Evolutionary conservation across 1,140 invertebrate species (phyloP).

Genomic region (Aporrectodea caliginosa): DNA sequence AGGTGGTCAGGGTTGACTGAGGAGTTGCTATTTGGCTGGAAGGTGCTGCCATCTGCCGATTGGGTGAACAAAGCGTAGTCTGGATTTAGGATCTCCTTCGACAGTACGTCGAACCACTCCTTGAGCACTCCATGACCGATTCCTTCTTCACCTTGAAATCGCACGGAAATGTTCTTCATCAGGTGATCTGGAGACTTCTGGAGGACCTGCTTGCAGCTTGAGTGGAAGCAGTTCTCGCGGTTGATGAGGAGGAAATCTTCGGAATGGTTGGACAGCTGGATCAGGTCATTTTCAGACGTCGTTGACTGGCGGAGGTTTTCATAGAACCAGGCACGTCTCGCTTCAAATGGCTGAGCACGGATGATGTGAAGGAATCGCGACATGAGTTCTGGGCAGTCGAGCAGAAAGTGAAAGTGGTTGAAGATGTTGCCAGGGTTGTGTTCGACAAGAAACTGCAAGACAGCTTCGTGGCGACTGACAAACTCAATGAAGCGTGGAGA

Average conservation of each 20-base stretch:
- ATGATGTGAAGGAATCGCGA: constrained; percentile 45
- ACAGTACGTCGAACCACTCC: constrained; percentile 91
- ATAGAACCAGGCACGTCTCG: constrained; percentile 46
- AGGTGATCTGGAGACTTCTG: constrained; percentile 70
- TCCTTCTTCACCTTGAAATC: constrained; percentile 91
- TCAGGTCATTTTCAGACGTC: constrained; percentile 27
- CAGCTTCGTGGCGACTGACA: constrained; percentile 39
- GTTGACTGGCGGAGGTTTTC: constrained; percentile 38
- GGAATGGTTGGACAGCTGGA: constrained; percentile 34
- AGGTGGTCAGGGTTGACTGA: constrained; percentile 80
- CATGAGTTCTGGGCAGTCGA: constrained; percentile 47
- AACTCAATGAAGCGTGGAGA: constrained; percentile 43
- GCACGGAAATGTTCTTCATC: constrained; percentile 86
- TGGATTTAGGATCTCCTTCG: constrained; percentile 90
- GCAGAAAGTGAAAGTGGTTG: constrained; percentile 49
- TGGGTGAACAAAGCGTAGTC: constrained; percentile 91
- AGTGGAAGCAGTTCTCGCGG: constrained; percentile 43
- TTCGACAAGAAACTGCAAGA: constrained; percentile 40
- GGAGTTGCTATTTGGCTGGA: constrained; percentile 52
- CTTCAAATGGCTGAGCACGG: constrained; percentile 45
- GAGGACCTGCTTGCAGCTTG: constrained; percentile 45
- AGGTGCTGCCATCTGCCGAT: constrained; percentile 67
- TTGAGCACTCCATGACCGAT: constrained; percentile 88
- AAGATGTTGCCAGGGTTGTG: constrained; percentile 50
- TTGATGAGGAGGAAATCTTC: constrained; percentile 38